These are phyloP conservation scores for Aspidapion aeneum DNA, from an alignment of 2,888 invertebrate species.

Conservation along the genomic window DNA sequence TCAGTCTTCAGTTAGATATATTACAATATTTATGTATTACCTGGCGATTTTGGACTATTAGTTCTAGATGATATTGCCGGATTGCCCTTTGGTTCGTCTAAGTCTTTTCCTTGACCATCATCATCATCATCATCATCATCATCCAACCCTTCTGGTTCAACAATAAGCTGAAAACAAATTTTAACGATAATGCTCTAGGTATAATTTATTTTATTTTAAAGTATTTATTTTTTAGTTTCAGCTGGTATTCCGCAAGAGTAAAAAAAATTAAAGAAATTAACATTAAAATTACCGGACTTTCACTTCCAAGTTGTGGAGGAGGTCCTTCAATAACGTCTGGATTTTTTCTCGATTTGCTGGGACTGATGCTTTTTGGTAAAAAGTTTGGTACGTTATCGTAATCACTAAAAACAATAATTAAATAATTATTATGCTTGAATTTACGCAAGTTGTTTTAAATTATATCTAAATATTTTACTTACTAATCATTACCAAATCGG, in stretches of 20 bases:
- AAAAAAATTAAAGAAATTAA: no score
- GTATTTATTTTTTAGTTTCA: no score
- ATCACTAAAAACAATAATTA: constrained; percentile 10
- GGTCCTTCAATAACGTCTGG: constrained; percentile 21
- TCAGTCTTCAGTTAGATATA: no score
- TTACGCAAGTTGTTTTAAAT: background rate
- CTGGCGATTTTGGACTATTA: no score
- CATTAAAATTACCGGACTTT: constrained; percentile 19
- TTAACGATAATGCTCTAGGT: no score
- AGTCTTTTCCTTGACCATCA: background rate
- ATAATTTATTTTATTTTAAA: no score
- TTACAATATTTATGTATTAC: no score
- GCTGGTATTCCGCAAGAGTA: no score
- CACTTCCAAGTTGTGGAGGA: constrained; percentile 15
- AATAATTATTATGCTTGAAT: background rate
- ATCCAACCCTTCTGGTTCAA: constrained; percentile 18
- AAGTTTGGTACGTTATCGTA: background rate
- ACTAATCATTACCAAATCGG: constrained; percentile 15
- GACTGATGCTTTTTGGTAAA: background rate
- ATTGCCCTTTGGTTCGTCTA: no score
- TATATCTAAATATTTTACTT: constrained; percentile 6
- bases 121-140: background rate
- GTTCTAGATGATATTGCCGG: no score
- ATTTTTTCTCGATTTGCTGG: constrained; percentile 11
- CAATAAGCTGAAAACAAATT: constrained; percentile 16